phyloP scores from a whole-genome alignment of 2,888 invertebrate genomes.

The Lydus trimaculatus region DNA sequence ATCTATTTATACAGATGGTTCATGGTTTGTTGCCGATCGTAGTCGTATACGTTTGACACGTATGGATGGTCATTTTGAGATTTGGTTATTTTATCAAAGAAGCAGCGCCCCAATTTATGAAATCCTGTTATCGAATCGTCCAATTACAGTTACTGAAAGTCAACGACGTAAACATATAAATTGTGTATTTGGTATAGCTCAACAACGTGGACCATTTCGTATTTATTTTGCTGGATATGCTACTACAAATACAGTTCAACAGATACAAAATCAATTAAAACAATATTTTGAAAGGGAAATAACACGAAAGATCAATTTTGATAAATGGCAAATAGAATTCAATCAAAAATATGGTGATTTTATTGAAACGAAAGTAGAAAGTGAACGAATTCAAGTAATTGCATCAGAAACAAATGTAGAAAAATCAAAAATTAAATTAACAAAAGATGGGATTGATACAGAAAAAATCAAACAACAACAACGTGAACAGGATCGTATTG shows the following conservation, averaged over 20 bases:
- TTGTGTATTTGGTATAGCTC: not conserved
- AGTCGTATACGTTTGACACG: slow-evolving; percentile 69
- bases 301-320: slow-evolving; percentile 63
- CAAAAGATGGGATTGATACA: not conserved
- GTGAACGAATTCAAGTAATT: slow-evolving; percentile 62
- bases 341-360: slow-evolving; percentile 58
- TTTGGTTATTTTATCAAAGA: slow-evolving; percentile 79
- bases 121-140: not conserved
- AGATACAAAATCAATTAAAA: not conserved
- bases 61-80: slow-evolving; percentile 78
- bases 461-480: slow-evolving; percentile 67
- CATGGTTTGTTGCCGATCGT: slow-evolving; percentile 15
- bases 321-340: slow-evolving; percentile 70
- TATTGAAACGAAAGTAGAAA: slow-evolving; percentile 55
- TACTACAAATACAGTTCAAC: not conserved
- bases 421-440: slow-evolving; percentile 33
- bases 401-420: slow-evolving; percentile 43
- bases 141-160: not conserved
- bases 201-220: not conserved
- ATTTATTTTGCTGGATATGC: not conserved
- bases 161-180: not conserved
- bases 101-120: slow-evolving; percentile 64
- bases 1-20: slow-evolving; percentile 67
- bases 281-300: slow-evolving; percentile 59
- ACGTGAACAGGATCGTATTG: slow-evolving; percentile 71